Evolutionary conservation across 2,797 vertebrate species (phyloP).

Genomic region (Vultur gryphus): DNA sequence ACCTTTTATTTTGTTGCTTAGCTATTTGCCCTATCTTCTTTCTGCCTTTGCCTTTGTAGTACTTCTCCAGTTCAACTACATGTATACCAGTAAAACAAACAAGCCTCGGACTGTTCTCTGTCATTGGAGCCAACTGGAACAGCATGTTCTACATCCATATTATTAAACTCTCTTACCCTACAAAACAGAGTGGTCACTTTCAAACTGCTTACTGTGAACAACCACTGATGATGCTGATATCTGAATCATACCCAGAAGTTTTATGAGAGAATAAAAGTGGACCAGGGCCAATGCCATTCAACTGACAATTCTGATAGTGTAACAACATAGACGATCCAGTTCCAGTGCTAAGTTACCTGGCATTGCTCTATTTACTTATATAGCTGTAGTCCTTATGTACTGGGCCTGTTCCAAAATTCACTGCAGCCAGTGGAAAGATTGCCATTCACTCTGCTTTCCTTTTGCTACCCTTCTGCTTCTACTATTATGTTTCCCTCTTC

Average conservation of each 20-base stretch:
- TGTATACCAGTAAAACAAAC: background rate
- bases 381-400: background rate
- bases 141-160: background rate
- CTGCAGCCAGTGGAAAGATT: background rate
- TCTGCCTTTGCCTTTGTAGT: background rate
- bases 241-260: background rate
- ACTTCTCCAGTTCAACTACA: background rate
- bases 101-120: background rate
- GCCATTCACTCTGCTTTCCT: background rate
- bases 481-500: background rate
- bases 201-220: background rate
- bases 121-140: background rate
- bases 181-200: background rate
- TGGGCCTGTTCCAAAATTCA: background rate
- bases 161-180: background rate
- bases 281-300: background rate
- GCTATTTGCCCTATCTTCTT: background rate
- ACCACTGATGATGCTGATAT: background rate
- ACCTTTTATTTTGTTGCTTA: background rate
- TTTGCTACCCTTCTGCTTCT: background rate
- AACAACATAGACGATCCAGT: background rate
- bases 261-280: background rate
- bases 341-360: background rate
- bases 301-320: background rate
- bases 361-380: background rate